Percentiles rank a stretch among this genome's conserved stretches.
phyloP scores from a whole-genome alignment of 2,888 invertebrate genomes.

The Sialis lutaria region DNA sequence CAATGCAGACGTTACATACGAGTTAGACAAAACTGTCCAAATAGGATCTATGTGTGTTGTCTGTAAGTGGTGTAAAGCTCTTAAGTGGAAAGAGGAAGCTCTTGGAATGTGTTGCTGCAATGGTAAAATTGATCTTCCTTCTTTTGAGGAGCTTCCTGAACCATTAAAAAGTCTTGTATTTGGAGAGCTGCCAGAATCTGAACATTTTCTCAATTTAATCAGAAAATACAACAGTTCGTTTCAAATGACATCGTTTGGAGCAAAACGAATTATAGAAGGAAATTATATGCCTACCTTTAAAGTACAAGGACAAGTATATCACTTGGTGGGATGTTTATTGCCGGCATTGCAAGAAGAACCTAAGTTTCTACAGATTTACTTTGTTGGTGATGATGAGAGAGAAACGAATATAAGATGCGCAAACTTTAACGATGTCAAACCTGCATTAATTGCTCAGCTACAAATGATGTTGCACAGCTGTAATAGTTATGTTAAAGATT shows the following conservation, averaged over 20 bases:
- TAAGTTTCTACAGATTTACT: constrained; percentile 7
- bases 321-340: constrained; percentile 9
- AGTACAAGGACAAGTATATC: constrained; percentile 13
- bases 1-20: background rate
- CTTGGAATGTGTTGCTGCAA: constrained; percentile 10
- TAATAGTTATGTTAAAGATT: background rate
- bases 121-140: constrained; percentile 11
- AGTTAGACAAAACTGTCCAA: background rate
- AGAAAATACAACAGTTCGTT: no score
- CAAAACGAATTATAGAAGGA: constrained; percentile 5
- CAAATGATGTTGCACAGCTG: constrained; percentile 4
- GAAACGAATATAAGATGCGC: constrained; percentile 9
- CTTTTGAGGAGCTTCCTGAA: constrained; percentile 9
- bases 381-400: no score
- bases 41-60: background rate
- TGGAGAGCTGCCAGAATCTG: constrained; percentile 2
- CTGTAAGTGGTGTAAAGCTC: constrained; percentile 7
- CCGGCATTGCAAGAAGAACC: constrained; percentile 6
- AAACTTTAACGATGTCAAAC: background rate
- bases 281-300: constrained; percentile 7
- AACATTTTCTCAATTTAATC: background rate
- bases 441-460: background rate
- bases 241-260: constrained; percentile 8
- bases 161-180: constrained; percentile 7
- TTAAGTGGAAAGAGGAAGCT: constrained; percentile 8